phyloP scores from a whole-genome alignment of 2,797 vertebrate genomes.

The Pangasius larnaudii region DNA sequence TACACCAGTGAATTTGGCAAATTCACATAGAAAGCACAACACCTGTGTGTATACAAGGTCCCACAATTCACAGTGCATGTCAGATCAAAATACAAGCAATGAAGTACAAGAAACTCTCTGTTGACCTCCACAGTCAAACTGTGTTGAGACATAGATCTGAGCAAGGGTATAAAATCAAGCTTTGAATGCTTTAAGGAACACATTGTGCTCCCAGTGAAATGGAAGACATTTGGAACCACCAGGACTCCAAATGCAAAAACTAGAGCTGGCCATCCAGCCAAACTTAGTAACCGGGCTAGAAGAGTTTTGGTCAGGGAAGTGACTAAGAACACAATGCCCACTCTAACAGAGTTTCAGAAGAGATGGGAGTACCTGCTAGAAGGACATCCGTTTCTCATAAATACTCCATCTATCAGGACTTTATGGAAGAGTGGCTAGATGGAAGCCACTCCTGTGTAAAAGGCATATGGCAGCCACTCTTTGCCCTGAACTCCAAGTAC shows the following conservation, averaged over 20 bases:
- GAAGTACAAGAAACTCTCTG: not conserved
- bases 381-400: not conserved
- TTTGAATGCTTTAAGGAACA: not conserved
- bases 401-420: not conserved
- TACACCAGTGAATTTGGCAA: not conserved
- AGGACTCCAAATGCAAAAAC: not conserved
- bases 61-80: not conserved
- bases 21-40: not conserved
- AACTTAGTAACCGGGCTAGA: not conserved
- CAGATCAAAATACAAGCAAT: not conserved
- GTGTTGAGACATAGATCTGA: not conserved
- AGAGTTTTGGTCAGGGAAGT: not conserved
- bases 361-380: not conserved
- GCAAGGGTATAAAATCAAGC: not conserved
- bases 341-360: not conserved
- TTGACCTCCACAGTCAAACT: not conserved
- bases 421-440: not conserved
- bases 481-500: not conserved
- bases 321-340: not conserved
- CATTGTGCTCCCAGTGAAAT: not conserved
- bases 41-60: not conserved
- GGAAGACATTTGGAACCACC: not conserved
- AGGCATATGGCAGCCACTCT: not conserved
- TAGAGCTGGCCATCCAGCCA: not conserved
- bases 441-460: not conserved